Evolutionary conservation across 2,797 vertebrate genomes (phyloP).

Genomic region (Tamandua tetradactyla): DNA sequence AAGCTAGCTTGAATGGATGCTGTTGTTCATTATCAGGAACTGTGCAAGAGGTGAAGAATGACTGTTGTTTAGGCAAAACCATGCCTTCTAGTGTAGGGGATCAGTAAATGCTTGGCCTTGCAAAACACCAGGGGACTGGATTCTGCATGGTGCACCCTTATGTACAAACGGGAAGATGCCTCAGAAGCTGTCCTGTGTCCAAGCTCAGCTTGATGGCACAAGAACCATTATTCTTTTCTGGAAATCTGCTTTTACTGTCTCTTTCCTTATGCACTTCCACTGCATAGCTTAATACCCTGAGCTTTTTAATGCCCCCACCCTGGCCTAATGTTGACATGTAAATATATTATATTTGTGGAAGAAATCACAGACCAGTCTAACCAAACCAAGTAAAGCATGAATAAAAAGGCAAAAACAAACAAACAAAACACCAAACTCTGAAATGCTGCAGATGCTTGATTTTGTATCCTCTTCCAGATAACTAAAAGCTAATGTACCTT

Average conservation of each 20-base stretch:
- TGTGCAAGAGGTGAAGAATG: constrained; percentile 15
- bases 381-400: background rate
- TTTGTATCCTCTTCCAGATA: background rate
- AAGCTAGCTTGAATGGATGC: background rate
- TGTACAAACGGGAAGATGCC: background rate
- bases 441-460: background rate
- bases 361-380: background rate
- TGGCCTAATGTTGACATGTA: background rate
- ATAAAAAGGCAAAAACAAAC: background rate
- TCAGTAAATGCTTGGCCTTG: background rate
- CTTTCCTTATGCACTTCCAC: background rate
- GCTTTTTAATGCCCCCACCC: background rate
- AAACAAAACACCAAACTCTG: background rate
- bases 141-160: background rate
- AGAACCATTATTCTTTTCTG: background rate
- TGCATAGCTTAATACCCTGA: background rate
- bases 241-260: background rate
- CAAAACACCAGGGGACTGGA: background rate
- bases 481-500: background rate
- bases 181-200: background rate
- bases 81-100: background rate
- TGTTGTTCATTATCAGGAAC: background rate
- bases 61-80: background rate
- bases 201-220: background rate
- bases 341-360: background rate